Evolutionary conservation across 2,113 vertebrate genomes (phyloP).

Genomic region (Anarrhichthys ocellatus): DNA sequence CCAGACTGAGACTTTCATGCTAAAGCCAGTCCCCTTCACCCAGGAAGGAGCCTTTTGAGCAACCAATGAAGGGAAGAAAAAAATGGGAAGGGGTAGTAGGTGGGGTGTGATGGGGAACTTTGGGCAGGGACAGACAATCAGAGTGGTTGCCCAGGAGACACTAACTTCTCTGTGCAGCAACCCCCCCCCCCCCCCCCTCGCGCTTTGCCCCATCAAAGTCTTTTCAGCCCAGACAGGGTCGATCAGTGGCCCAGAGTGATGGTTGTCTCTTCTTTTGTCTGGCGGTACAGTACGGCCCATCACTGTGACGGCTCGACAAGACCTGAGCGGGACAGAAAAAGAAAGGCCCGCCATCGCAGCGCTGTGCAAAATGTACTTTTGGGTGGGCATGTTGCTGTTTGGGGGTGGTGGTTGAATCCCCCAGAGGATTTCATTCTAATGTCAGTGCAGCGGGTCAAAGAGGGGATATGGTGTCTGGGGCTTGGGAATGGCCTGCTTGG

Average conservation of each 20-base stretch:
- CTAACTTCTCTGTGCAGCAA: slow-evolving; percentile 79
- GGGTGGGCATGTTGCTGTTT: slow-evolving; percentile 76
- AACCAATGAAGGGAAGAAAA: slow-evolving; percentile 74
- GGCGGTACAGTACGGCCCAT: slow-evolving; percentile 81
- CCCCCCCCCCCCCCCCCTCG: slow-evolving; percentile 64
- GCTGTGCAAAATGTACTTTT: slow-evolving; percentile 74
- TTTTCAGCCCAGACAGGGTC: slow-evolving; percentile 83
- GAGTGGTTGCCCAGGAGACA: slow-evolving; percentile 86
- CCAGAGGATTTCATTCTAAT: slow-evolving; percentile 71
- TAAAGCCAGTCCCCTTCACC: slow-evolving; percentile 75
- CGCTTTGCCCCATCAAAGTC: slow-evolving; percentile 79
- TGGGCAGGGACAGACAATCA: slow-evolving; percentile 82
- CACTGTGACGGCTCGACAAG: slow-evolving; percentile 79
- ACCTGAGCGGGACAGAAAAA: slow-evolving; percentile 73
- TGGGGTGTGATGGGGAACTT: slow-evolving; percentile 78
- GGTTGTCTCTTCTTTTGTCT: slow-evolving; percentile 85
- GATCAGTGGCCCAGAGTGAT: slow-evolving; percentile 83
- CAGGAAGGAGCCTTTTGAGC: slow-evolving; percentile 80
- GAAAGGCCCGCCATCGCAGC: slow-evolving; percentile 63
- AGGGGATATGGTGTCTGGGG: slow-evolving; percentile 77
- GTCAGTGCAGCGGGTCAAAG: slow-evolving; percentile 72
- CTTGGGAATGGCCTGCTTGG: slow-evolving; percentile 75
- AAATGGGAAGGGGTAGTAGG: slow-evolving; percentile 68
- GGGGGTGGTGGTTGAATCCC: slow-evolving; percentile 56
- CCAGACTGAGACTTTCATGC: slow-evolving; percentile 69